Conservation (phyloP, 2,888 invertebrate genomes). For the Candidula unifasciata region DNA sequence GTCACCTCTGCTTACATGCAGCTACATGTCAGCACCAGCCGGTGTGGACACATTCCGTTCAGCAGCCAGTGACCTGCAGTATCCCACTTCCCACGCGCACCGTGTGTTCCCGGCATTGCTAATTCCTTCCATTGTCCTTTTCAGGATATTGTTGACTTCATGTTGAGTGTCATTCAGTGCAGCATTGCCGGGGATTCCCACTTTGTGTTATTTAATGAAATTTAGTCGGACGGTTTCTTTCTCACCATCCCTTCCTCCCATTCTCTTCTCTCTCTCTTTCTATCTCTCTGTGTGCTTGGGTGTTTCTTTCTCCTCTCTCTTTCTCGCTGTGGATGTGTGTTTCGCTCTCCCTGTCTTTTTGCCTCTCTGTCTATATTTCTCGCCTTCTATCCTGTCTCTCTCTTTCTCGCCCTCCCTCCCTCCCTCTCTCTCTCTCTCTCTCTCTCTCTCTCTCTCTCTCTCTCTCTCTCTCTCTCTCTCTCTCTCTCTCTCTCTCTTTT, state of each 20-base stretch:
- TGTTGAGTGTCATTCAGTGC: no score
- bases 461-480: neutral
- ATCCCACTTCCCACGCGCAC: no score
- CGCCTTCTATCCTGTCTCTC: neutral
- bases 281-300: no score
- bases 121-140: no score
- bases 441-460: neutral
- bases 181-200: no score
- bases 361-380: neutral
- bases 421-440: neutral
- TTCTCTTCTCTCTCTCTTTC: neutral
- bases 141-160: no score
- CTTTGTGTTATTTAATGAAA: neutral
- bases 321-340: neutral
- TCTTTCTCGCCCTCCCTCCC: neutral
- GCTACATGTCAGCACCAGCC: no score
- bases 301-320: neutral
- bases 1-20: no score
- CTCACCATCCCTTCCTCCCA: neutral
- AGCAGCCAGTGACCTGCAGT: no score
- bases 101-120: no score
- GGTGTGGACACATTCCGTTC: no score
- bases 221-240: neutral
- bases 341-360: no score
- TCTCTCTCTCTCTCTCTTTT: neutral